These are phyloP conservation scores for Pseudococcus longispinus DNA, from an alignment of 2,888 invertebrate species.

Conservation along the genomic window DNA sequence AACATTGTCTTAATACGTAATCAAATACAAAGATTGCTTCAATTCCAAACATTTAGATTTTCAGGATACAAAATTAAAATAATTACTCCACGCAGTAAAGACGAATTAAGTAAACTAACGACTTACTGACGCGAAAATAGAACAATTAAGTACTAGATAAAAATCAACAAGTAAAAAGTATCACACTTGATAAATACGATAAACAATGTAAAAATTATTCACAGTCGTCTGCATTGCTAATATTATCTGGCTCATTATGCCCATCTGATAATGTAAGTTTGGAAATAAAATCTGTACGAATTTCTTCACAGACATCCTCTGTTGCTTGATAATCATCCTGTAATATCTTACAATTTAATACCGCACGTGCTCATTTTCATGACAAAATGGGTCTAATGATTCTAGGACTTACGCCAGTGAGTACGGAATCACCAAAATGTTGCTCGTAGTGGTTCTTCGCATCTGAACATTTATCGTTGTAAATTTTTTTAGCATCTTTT, in stretches of 20 bases:
- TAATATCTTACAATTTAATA: not conserved
- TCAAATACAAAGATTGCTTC: too few species aligned
- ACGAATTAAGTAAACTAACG: not conserved
- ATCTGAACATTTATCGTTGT: conserved; percentile 13
- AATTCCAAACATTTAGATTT: too few species aligned
- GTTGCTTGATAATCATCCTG: not conserved
- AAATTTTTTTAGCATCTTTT: not conserved
- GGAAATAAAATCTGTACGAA: not conserved
- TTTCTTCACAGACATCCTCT: not conserved
- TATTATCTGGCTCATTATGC: not conserved
- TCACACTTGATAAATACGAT: not conserved
- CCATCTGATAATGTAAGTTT: conserved; percentile 5
- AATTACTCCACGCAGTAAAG: not conserved
- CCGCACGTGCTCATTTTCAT: not conserved
- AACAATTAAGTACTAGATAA: not conserved
- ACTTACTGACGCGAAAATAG: not conserved
- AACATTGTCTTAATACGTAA: too few species aligned
- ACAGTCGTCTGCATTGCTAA: not conserved
- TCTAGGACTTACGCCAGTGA: not conserved
- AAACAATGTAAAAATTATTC: not conserved
- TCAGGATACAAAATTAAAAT: too few species aligned
- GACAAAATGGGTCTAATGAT: not conserved
- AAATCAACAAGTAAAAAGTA: conserved; percentile 12
- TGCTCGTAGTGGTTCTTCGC: not conserved
- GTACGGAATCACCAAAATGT: not conserved